Evolutionary conservation across 2,888 invertebrate species (phyloP), one percentile per base, ranked within the genome.

Genomic region (Halocaridina rubra): DNA sequence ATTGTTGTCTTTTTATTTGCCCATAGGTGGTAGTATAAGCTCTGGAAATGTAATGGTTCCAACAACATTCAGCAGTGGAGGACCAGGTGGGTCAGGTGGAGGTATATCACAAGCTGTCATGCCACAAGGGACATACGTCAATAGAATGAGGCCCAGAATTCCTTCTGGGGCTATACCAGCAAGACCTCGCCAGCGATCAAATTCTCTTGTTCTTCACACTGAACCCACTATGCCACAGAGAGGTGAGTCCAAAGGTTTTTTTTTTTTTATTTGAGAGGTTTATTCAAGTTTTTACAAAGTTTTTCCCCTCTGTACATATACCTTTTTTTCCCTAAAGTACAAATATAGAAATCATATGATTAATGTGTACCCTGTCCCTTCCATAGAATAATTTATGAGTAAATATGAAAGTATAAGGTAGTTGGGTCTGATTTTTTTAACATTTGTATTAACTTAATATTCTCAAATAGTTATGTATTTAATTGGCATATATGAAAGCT

Each of bases 31-130:
- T 16, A 80, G 46, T 33, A 33, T 79, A 3, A 75, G 84, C 4
- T 80, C 84, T 30, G 78, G 79, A 32, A 84, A 64, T 27, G 67
- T 80, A 57, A 84, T 84, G 16, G 84, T 84, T 13, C 84, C 84
- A 3, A 74, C 84, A 3, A 77, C 84, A 13, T 84, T 75, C 67
- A 57, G 79, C 46, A 80, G 84, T 30, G 59, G 82, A 29, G 79
- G 79, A 29, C 72, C 74, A n/a, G 57, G 53, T n/a, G 84, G 53
- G 13, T 61, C 84, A 27, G 74, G 67, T 30, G 74, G 67, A 5
- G 75, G 74, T 1, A 64, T 79, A 53, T 29, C 79, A 57, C 80
- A 61, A 59, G 59, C 84, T 64, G 29, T 32, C 57, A 32, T n/a
- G 16, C 27, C n/a, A 67, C 33, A 71, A 77, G 82, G 82, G 39